Percentiles rank a stretch among this genome's conserved stretches.
Conservation (phyloP, 2,113 vertebrate species). For the Hippocampus barbouri region DNA sequence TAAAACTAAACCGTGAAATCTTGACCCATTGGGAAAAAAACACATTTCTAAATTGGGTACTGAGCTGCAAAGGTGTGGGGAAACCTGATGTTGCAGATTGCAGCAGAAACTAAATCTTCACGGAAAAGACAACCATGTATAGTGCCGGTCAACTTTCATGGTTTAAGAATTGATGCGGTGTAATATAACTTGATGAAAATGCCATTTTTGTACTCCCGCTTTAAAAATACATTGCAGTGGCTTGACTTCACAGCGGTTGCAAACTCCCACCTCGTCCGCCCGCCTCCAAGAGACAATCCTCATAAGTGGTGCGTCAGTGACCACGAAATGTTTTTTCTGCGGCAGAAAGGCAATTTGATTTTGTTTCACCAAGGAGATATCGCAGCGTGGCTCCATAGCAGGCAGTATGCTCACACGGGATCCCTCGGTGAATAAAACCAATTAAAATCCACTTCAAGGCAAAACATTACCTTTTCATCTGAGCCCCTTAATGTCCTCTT, state of each 20-base stretch:
- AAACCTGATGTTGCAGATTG: not conserved
- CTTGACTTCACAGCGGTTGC: constrained; percentile 36
- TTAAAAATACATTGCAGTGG: not conserved
- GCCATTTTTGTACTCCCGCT: constrained; percentile 1
- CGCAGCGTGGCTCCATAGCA: not conserved
- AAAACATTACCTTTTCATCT: constrained; percentile 26
- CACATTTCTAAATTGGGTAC: not conserved
- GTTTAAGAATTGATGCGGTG: not conserved
- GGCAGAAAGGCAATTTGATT: constrained; percentile 36
- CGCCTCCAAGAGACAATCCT: constrained; percentile 30
- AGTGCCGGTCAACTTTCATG: not conserved
- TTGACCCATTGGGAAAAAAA: not conserved
- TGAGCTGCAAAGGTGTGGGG: not conserved
- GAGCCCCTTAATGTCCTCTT: constrained; percentile 51
- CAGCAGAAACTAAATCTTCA: not conserved
- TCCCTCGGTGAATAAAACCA: constrained; percentile 13
- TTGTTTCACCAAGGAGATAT: not conserved
- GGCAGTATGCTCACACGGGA: not conserved
- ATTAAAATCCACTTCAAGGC: constrained; percentile 18
- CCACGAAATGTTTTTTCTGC: constrained; percentile 47
- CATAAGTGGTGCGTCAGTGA: constrained; percentile 49
- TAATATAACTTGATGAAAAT: not conserved
- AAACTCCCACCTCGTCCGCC: constrained; percentile 26
- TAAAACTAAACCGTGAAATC: too few species aligned
- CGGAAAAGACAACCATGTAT: not conserved